Base-by-base conservation (phyloP, 2,797 vertebrate species). In the Neoniphon sammara region DNA sequence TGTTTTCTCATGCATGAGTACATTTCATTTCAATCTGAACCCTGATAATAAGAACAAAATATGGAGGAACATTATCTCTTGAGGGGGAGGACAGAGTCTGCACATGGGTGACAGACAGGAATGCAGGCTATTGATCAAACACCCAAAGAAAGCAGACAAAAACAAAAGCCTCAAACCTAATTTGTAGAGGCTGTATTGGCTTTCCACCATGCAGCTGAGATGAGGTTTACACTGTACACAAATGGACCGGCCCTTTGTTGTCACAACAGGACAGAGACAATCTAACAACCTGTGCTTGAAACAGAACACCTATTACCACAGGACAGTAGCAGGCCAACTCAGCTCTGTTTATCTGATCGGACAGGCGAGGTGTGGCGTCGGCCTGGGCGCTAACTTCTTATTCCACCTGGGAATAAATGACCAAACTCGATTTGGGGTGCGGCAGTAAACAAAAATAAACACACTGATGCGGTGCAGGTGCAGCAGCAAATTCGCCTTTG, bases 161-260 rank as follows among this genome's bases (percentile, higher is more conserved):
- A 79, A 55, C 52, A n/a, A 62, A 49, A 14, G 46, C 42, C 44
- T 70, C 14, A 58, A 36, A 25, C 20, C 23, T 66, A 58, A 59
- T 49, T 17, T 49, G 31, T 7, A 2, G 39, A 57, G 15, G 34
- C 39, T 39, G 31, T 30, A 67, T 25, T 42, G 69, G 53, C 54
- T 53, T 56, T 66, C 64, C 47, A n/a, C 57, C 23, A 18, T 2
- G 7, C 59, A 66, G 53, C 63, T 53, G 25, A 62, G 47, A 80
- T 46, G 11, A 83, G 68, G 86, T 93, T 91, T 90, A 86, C 81
- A 90, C 78, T 91, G 79, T 85, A 91, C 42, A 91, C 90, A 92
- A 50, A 69, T 66, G 68, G 82, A 75, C 76, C 73, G 60, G 20
- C 12, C 64, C 65, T 75, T 49, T 91, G 90, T 91, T 92, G 80